Evolutionary conservation across 37 sponge, comb jelly and placozoan genomes (phyloP), one percentile per base, ranked within the genome.

Genomic region (Ianthella basta): DNA sequence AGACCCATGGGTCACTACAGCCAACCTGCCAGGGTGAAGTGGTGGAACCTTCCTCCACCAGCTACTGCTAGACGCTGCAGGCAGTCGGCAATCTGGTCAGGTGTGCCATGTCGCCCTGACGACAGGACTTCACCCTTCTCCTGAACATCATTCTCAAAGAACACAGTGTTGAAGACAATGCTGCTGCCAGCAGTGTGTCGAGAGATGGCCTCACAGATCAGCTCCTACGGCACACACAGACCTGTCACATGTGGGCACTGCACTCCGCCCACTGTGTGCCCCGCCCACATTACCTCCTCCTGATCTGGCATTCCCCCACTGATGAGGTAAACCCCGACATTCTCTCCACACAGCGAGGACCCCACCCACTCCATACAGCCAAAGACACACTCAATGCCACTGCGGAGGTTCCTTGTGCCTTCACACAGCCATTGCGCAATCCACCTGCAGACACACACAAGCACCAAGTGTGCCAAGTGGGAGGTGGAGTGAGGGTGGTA

Each of bases 401-500:
- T 21, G 78, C 44, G 18, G 8, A 75, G 53, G 78, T 75, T 75
- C 14, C 33, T 19, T 12, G 78, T 75, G 0, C 78, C 78, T 10
- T 75, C 44, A 10, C 78, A 75, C 3, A 75, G 54, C 78, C 78
- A 75, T 53, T 75, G 78, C 40, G 54, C 54, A 53, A 75, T 75
- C 78, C 78, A 75, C 54, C 78, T 75, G 72, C 33, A 35, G 33
- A 33, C 32, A 33, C 23, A 24, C 23, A 75, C 54, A 75, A 25
- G 64, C 8, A 61, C 64, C n/a, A 61, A 29, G 4, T 61, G 4
- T 61, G 29, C 8, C 29, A 61, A 5, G 18, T 6, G 12, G 34
- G 50, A 10, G 50, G 8, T 44, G 50, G 50, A 8, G 50, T 44
- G 50, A 44, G 6, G 50, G 50, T 44, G 50, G 50, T 3, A 44